Evolutionary conservation across 2,888 invertebrate species (phyloP).

Genomic region (Mesorhabditis sp.): DNA sequence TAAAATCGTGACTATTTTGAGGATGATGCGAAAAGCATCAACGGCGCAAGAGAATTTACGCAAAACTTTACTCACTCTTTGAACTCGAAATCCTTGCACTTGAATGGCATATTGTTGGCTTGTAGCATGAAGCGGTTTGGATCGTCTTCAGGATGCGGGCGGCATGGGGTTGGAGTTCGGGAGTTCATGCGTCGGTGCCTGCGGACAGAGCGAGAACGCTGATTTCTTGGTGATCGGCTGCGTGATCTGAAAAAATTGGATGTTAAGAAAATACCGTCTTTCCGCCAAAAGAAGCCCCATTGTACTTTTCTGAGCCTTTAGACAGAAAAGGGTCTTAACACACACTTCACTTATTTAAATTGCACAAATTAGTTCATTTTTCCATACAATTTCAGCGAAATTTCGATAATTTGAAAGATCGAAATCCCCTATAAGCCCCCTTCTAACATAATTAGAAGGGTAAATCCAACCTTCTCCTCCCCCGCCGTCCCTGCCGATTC

Average conservation of each 20-base stretch:
- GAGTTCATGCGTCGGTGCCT: constrained; percentile 10
- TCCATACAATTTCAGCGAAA: no score
- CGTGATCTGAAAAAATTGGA: background rate
- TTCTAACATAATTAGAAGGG: no score
- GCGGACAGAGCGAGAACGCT: constrained; percentile 14
- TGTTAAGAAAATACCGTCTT: no score
- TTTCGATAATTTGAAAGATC: no score
- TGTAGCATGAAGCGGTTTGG: constrained; percentile 40
- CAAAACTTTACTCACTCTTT: constrained; percentile 26
- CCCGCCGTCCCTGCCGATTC: constrained; percentile 3
- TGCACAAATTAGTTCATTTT: no score
- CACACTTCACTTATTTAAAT: no score
- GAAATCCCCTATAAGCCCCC: no score
- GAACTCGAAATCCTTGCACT: constrained; percentile 36
- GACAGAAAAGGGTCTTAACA: no score
- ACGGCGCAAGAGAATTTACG: constrained; percentile 6
- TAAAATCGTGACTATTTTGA: background rate
- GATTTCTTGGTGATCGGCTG: background rate
- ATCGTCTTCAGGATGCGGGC: constrained; percentile 19
- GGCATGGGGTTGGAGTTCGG: constrained; percentile 11
- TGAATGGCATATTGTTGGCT: constrained; percentile 46
- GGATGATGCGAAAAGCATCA: background rate
- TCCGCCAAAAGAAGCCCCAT: no score
- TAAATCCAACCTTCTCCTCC: background rate
- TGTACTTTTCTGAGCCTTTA: no score